Conservation (phyloP, 2,797 vertebrate species). For the Myripristis jacobus region DNA sequence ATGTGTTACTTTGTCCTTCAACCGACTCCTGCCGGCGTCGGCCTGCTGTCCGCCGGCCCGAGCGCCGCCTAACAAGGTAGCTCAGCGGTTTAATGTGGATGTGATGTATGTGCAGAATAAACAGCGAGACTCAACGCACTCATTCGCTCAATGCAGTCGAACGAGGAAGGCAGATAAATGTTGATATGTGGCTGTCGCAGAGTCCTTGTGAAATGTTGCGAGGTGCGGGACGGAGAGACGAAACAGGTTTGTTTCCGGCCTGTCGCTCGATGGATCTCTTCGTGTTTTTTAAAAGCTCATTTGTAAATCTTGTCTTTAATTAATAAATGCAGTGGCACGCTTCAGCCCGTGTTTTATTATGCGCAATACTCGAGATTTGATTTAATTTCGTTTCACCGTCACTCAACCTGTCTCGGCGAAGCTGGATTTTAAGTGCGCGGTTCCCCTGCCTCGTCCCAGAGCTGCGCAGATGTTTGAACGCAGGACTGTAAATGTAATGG, state of each 20-base stretch:
- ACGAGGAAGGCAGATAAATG: background rate
- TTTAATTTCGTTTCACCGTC: background rate
- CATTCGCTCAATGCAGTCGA: background rate
- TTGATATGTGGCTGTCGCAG: background rate
- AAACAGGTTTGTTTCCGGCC: background rate
- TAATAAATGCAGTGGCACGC: too few relatives aligned
- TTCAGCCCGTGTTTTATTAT: too few relatives aligned
- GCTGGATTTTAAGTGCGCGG: background rate
- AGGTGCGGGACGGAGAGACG: background rate
- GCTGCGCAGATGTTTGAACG: background rate
- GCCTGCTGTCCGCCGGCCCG: background rate
- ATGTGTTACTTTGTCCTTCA: constrained; percentile 10
- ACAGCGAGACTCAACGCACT: background rate
- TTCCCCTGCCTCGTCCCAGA: too few relatives aligned
- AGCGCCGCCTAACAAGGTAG: background rate
- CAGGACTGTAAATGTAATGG: background rate
- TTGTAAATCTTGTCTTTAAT: background rate
- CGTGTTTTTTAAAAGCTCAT: background rate
- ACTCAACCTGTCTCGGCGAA: background rate
- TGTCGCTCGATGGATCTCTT: background rate
- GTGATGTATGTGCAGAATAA: too few relatives aligned
- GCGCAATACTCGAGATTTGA: background rate
- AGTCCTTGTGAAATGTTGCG: background rate
- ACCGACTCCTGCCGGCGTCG: background rate
- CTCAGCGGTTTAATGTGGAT: background rate